These are phyloP conservation scores for Drosophila leontia DNA, from an alignment of 1,140 invertebrate genomes.

Conservation along the genomic window DNA sequence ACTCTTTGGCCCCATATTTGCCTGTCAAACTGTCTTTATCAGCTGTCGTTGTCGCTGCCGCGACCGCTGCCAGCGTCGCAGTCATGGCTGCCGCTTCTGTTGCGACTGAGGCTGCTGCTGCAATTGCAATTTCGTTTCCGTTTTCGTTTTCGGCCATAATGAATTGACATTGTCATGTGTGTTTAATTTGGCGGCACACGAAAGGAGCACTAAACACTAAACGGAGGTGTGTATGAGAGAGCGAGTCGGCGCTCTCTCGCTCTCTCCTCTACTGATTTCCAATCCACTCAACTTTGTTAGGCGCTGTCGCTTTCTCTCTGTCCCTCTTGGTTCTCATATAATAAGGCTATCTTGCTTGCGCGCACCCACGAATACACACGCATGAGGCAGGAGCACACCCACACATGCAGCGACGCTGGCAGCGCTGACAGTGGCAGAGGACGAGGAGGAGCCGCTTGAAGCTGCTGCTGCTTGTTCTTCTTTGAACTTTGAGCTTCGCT, in stretches of 20 bases:
- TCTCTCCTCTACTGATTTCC: conserved; percentile 46
- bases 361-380: conserved; percentile 35
- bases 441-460: conserved; percentile 29
- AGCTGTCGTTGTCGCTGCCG: conserved; percentile 25
- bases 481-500: conserved; percentile 54
- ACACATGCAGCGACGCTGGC: conserved; percentile 1
- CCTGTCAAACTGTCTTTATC: conserved; percentile 51
- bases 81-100: neutral
- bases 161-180: conserved; percentile 67
- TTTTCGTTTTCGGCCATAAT: conserved; percentile 54
- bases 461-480: conserved; percentile 18
- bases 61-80: conserved; percentile 6
- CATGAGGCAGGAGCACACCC: conserved; percentile 28
- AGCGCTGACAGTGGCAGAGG: conserved; percentile 8
- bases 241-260: conserved; percentile 34
- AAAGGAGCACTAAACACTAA: conserved; percentile 21
- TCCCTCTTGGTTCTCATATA: conserved; percentile 2
- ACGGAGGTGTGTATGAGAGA: conserved; percentile 1
- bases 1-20: conserved; percentile 36
- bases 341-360: conserved; percentile 55
- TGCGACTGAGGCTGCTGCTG: conserved; percentile 20
- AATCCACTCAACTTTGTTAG: conserved; percentile 48
- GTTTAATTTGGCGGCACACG: conserved; percentile 48
- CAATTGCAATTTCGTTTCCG: conserved; percentile 42
- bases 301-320: conserved; percentile 15